Percentiles rank a stretch among this genome's conserved stretches.
These are phyloP conservation scores for Petrophora chlorosata DNA, from an alignment of 2,888 invertebrate genomes.

Conservation along the genomic window DNA sequence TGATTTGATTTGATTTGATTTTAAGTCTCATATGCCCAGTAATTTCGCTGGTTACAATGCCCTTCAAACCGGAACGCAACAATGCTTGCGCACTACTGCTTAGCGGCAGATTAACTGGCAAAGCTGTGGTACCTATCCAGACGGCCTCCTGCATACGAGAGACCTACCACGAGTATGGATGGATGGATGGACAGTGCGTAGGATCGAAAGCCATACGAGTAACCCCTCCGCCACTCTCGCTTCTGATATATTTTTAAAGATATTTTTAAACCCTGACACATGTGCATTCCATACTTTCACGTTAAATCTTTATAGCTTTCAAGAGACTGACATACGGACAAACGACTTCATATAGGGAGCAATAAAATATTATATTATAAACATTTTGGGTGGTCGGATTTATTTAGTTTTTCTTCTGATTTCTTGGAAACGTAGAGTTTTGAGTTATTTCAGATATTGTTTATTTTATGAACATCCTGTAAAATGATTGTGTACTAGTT, in stretches of 20 bases:
- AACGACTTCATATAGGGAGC: slow-evolving; percentile 9
- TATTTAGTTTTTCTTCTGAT: slow-evolving; percentile 17
- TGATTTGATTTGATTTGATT: no score
- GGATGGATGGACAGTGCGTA: no score
- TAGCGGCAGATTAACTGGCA: no score
- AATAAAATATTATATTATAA: slow-evolving; percentile 31
- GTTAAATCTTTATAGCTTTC: slow-evolving; percentile 21
- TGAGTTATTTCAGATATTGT: neutral
- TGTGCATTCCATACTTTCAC: slow-evolving; percentile 29
- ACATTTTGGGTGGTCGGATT: slow-evolving; percentile 32
- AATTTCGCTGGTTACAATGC: no score
- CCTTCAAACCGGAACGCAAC: no score
- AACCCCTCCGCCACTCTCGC: no score
- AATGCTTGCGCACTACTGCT: no score
- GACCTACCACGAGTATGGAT: no score
- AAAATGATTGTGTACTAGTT: neutral
- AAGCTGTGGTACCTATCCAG: no score
- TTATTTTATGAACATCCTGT: slow-evolving; percentile 3
- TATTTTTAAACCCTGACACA: slow-evolving; percentile 19
- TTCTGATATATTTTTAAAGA: slow-evolving; percentile 2
- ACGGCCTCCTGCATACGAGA: no score
- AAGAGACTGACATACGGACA: slow-evolving; percentile 25
- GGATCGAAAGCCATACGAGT: no score
- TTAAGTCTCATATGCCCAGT: no score
- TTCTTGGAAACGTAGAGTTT: slow-evolving; percentile 14